Conservation (phyloP, 1,140 invertebrate species). For the Notospermus geniculatus region DNA sequence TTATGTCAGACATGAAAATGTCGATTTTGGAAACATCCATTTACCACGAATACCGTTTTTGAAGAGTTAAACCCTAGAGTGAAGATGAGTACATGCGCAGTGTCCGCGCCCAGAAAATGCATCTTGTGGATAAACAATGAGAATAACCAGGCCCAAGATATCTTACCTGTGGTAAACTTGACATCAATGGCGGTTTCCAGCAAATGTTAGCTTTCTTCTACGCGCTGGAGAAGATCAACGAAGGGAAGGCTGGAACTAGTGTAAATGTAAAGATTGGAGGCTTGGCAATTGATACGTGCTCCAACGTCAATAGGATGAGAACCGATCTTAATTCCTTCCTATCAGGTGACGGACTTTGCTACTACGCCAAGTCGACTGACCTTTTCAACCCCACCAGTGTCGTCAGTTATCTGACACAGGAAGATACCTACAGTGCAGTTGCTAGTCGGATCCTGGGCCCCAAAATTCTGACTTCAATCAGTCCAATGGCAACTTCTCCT, state of each 20-base stretch:
- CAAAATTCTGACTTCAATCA: constrained; percentile 57
- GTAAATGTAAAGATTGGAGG: constrained; percentile 33
- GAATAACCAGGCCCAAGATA: constrained; percentile 28
- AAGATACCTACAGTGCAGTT: constrained; percentile 32
- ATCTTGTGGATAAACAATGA: too few relatives aligned
- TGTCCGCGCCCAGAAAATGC: too few relatives aligned
- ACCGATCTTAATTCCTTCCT: constrained; percentile 51
- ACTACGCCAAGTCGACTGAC: constrained; percentile 18
- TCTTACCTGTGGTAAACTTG: constrained; percentile 39
- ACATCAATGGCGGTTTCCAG: constrained; percentile 30
- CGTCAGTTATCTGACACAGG: constrained; percentile 41
- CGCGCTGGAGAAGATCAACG: constrained; percentile 21
- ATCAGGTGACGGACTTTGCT: constrained; percentile 41
- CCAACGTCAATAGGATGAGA: constrained; percentile 36
- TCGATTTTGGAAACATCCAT: too few relatives aligned
- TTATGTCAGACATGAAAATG: too few relatives aligned
- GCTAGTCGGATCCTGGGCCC: constrained; percentile 36
- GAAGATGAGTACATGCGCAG: too few relatives aligned
- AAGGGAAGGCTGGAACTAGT: not conserved
- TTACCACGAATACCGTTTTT: too few relatives aligned
- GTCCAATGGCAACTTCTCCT: constrained; percentile 71
- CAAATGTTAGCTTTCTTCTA: constrained; percentile 39
- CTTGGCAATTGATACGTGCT: constrained; percentile 47
- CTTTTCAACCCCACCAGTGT: constrained; percentile 27
- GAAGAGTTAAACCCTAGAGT: too few relatives aligned